Conservation (phyloP, 2,888 invertebrate genomes). For the Stramonita haemastoma region DNA sequence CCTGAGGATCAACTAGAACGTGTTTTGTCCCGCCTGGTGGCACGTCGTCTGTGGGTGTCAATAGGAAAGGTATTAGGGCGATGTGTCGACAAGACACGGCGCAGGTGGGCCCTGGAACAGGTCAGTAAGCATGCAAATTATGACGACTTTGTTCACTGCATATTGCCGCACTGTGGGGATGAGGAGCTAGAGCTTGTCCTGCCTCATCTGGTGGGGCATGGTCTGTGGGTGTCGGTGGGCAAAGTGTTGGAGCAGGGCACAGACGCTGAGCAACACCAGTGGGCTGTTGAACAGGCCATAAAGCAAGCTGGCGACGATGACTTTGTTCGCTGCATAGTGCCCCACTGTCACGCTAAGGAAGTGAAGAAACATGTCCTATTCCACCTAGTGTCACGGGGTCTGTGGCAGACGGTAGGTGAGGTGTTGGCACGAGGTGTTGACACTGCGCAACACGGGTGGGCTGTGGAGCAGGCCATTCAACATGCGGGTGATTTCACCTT, state of each 20-base stretch:
- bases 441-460: not conserved
- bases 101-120: not conserved
- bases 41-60: not conserved
- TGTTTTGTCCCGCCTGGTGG: not conserved
- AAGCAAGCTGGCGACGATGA: not conserved
- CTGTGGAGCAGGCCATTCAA: not conserved
- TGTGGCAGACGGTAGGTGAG: not conserved
- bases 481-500: not conserved
- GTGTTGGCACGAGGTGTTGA: not conserved
- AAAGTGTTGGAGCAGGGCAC: not conserved
- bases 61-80: not conserved
- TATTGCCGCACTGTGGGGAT: not conserved
- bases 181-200: not conserved
- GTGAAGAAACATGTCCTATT: not conserved
- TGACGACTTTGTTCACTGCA: not conserved
- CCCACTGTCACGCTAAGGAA: not conserved
- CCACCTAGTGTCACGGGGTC: not conserved
- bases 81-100: not conserved
- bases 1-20: not conserved
- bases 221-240: not conserved
- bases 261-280: not conserved
- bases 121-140: not conserved
- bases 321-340: not conserved
- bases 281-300: not conserved
- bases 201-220: not conserved